Conservation (phyloP, 2,888 invertebrate species). For the Galerucella pusilla region DNA sequence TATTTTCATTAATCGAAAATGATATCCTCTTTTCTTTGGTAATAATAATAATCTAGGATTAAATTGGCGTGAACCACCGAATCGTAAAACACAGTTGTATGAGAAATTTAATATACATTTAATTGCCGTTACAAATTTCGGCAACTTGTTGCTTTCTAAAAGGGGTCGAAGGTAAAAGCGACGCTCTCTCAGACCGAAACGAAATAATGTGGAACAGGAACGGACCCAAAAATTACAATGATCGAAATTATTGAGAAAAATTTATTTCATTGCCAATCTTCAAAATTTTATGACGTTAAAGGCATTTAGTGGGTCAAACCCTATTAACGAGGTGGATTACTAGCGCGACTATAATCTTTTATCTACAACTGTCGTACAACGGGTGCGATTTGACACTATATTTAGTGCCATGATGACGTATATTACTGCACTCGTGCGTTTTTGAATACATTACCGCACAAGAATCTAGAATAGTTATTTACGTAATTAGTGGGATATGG, state of each 20-base stretch:
- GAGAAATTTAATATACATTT: slow-evolving; percentile 45
- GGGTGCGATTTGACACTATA: no score
- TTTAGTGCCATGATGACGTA: no score
- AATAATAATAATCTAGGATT: slow-evolving; percentile 19
- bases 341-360: no score
- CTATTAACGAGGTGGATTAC: no score
- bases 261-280: no score
- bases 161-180: slow-evolving; percentile 20
- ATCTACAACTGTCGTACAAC: no score
- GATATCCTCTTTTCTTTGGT: background rate
- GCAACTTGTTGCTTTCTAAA: slow-evolving; percentile 46
- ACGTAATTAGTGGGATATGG: no score
- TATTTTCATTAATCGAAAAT: slow-evolving; percentile 23
- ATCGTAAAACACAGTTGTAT: slow-evolving; percentile 36
- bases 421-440: no score
- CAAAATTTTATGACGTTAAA: no score
- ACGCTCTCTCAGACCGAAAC: slow-evolving; percentile 15
- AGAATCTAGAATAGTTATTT: no score
- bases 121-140: slow-evolving; percentile 46
- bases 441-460: no score
- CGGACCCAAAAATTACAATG: background rate
- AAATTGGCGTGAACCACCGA: slow-evolving; percentile 25
- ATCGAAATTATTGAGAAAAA: background rate
- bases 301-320: no score
- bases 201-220: slow-evolving; percentile 10